A percentile compares a stretch with the other conserved stretches of the same genome.
Evolutionary conservation across 1,140 invertebrate species (phyloP).

Genomic region (Bemisia tabaci): DNA sequence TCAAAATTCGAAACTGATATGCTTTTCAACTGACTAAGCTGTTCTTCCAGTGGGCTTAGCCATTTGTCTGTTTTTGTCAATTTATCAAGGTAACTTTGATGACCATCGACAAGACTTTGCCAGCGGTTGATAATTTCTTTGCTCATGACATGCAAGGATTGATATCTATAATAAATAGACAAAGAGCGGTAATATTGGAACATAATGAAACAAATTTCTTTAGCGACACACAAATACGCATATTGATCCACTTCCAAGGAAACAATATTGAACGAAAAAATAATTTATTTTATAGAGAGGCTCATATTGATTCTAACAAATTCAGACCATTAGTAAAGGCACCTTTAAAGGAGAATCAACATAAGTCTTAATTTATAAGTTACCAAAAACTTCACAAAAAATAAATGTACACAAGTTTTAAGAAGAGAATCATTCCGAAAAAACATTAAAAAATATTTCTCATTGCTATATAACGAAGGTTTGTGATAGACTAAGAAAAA

Average conservation of each 20-base stretch:
- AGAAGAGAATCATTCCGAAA: too few species aligned
- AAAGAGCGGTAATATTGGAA: background rate
- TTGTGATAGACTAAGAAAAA: too few species aligned
- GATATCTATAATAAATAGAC: conserved; percentile 42
- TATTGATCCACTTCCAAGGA: background rate
- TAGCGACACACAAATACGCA: background rate
- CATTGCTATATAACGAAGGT: too few species aligned
- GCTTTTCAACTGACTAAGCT: conserved; percentile 42
- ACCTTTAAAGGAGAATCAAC: too few species aligned
- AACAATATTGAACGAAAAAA: too few species aligned
- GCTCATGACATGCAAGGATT: conserved; percentile 61
- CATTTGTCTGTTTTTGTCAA: conserved; percentile 58
- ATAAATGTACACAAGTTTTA: too few species aligned
- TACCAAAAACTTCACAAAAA: too few species aligned
- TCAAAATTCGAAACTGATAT: conserved; percentile 27
- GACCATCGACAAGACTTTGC: conserved; percentile 71
- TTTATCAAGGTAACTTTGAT: conserved; percentile 64
- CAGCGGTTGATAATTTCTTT: conserved; percentile 81
- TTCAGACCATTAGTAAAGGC: too few species aligned
- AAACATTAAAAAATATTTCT: too few species aligned
- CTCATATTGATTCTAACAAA: too few species aligned
- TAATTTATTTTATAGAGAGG: background rate
- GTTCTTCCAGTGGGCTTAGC: conserved; percentile 60
- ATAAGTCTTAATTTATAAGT: too few species aligned
- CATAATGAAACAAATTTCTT: background rate